Base-by-base conservation (phyloP, 53 echinoderm and acorn worm genomes). In the Astropecten irregularis region DNA sequence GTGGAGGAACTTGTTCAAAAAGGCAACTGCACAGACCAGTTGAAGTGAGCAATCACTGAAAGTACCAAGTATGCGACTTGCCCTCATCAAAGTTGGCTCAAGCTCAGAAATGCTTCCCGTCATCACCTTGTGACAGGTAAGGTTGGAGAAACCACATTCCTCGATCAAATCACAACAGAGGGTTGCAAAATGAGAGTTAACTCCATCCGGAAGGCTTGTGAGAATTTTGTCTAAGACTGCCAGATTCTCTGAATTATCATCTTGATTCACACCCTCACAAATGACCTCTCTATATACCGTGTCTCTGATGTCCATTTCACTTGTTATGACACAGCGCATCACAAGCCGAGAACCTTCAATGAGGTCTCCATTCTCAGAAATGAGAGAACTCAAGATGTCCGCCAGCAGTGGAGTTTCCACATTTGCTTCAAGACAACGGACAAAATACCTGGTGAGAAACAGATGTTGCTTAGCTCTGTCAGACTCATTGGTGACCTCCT, bases 111-210 rank as follows among this genome's bases (percentile, higher is more conserved):
- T 48, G 25, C 34, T 6, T 48, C 29, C 35, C 34, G n/a, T n/a
- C n/a, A 66, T 36, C 34, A 82, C 21, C 21, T 19, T 13, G 5
- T 15, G 39, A 76, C 49, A 30, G 32, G 85, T 85, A 26, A 85
- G 37, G 76, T 85, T 28, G 27, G 46, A 1, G 39, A 74, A 85
- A 31, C 72, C 85, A 49, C 29, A 29, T 15, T 86, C 86, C 14
- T 66, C 59, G 77, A 86, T 77, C 32, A 86, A 38, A 40, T 77
- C 86, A 86, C 77, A 77, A 49, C 86, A 86, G 25, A 77, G 36
- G 19, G 56, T 66, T 28, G 86, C 15, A 21, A 86, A 65, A 61
- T 48, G 59, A 16, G 55, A 55, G 40, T 39, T 76, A 13, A 14
- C 8, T 36, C 76, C 76, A 56, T 11, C 36, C 22, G 53, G 73